Percentiles rank a stretch among this genome's conserved stretches.
phyloP scores from a whole-genome alignment of 2,797 vertebrate genomes.

The Decapterus maruadsi region DNA sequence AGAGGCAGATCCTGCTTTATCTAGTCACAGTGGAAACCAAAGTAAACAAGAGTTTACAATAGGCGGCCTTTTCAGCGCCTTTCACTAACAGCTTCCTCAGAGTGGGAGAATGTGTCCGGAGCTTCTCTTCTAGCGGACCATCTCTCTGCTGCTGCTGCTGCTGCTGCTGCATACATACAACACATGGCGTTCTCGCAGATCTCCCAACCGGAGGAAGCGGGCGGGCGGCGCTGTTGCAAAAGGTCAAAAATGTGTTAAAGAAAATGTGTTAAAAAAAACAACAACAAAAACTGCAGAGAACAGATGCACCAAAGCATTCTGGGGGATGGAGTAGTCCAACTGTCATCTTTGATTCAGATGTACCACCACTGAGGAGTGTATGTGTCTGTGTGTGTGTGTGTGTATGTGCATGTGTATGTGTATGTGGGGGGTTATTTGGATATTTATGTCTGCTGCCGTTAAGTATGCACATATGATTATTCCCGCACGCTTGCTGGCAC shows the following conservation, averaged over 20 bases:
- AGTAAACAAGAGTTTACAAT: slow-evolving; percentile 82
- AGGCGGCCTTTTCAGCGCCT: slow-evolving; percentile 69
- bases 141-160: slow-evolving; percentile 40
- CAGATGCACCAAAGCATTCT: slow-evolving; percentile 74
- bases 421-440: slow-evolving; percentile 62
- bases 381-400: slow-evolving; percentile 31
- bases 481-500: slow-evolving; percentile 63
- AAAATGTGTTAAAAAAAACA: slow-evolving; percentile 77
- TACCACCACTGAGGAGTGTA: slow-evolving; percentile 59
- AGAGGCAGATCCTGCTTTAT: slow-evolving; percentile 80
- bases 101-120: slow-evolving; percentile 68
- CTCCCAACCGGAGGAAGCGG: slow-evolving; percentile 50
- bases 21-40: slow-evolving; percentile 75
- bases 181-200: slow-evolving; percentile 61
- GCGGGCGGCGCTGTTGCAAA: slow-evolving; percentile 48
- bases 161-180: slow-evolving; percentile 15
- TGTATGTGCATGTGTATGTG: slow-evolving; percentile 29
- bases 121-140: slow-evolving; percentile 45
- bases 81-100: slow-evolving; percentile 64
- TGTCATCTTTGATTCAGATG: slow-evolving; percentile 79
- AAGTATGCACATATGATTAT: slow-evolving; percentile 78
- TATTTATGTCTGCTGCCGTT: slow-evolving; percentile 66
- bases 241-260: slow-evolving; percentile 78
- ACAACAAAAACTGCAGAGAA: slow-evolving; percentile 69
- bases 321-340: slow-evolving; percentile 68